Base-by-base conservation (phyloP, 1,140 invertebrate genomes). In the Trachymyrmex septentrionalis region DNA sequence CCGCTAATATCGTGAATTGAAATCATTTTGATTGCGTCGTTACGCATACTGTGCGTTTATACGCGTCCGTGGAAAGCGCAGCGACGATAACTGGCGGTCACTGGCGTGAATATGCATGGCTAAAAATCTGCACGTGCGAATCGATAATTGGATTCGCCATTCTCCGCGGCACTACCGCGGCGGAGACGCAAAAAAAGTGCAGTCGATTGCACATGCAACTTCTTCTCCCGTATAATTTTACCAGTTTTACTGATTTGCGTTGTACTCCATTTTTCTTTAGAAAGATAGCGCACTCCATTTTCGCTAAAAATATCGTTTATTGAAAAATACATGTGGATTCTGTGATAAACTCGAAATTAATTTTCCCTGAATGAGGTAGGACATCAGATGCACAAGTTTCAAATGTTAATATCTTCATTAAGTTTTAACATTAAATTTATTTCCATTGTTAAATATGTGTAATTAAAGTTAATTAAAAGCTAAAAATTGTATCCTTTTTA, bases 81-180 rank as follows among this genome's bases (percentile, higher is more conserved):
- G 67, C 55, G 86, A 87, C 69, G 86, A 85, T 87, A 87, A 87
- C 81, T 55, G 82, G 34, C 71, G 69, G 44, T 87, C 81, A 81
- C 67, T 48, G 69, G 38, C 64, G 71, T 87, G 86, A 87, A 87
- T 87, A 87, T 87, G 86, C 86, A 87, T 87, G 81, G 71, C 48
- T 69, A 84, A 87, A 84, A 87, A 87, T 87, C 50, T 85, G 86
- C 86, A 75, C 86, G 86, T 85, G 86, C 81, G 72, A 87, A 76
- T 87, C 81, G 72, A 73, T 87, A 87, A 87, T 87, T 87, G 81
- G 63, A 87, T 87, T 76, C 81, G 53, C 69, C 72, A 77, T 87
- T 69, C 82, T 85, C 71, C 53, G 55, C 55, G 81, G 53, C 82
- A 64, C 50, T 53, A 85, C 30, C 48, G 67, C 48, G 67, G 30